Base-by-base conservation (phyloP, 2,113 vertebrate species). In the Crotalus horridus region DNA sequence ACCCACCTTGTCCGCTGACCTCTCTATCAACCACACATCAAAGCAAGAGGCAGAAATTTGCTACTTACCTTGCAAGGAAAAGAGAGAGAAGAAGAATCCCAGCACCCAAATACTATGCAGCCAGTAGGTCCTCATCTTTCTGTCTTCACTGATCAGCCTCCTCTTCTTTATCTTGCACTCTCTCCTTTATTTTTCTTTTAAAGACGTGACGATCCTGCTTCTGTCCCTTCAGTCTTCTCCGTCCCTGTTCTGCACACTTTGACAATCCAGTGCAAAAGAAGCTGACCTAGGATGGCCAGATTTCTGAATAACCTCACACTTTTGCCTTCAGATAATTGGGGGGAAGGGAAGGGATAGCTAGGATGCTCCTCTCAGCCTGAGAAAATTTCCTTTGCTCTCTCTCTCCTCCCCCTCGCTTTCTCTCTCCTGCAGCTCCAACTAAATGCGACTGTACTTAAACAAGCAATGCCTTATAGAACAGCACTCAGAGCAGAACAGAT, bases 381-480 rank as follows among this genome's bases (percentile, higher is more conserved):
- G 97, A 96, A 95, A 95, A 97, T 96, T 96, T 96, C 95, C 91
- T 95, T 96, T 96, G 96, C 97, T 61, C 59, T 26, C 97, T 17
- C 43, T 61, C 95, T 92, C 96, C 87, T 93, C 95, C 96, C 95
- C 92, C 96, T 96, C 97, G 96, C 97, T 94, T 95, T 95, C 96
- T 97, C 96, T 97, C 97, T 97, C 97, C 97, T 98, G 98, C 98
- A 98, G 98, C 97, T 98, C 97, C 98, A 97, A 98, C 98, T 98
- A 98, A 98, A 98, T 98, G 98, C 97, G 98, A 98, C 98, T 98
- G 97, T 97, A 98, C 98, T 98, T 98, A 97, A 98, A 98, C 97
- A 98, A 98, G 97, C 98, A 97, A 97, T 96, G 97, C 98, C 97
- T 98, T 98, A 98, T 98, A 98, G 97, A 97, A 97, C 96, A 95